These are phyloP conservation scores for Sinonovacula constricta DNA, from an alignment of 1,140 invertebrate genomes.

Conservation along the genomic window DNA sequence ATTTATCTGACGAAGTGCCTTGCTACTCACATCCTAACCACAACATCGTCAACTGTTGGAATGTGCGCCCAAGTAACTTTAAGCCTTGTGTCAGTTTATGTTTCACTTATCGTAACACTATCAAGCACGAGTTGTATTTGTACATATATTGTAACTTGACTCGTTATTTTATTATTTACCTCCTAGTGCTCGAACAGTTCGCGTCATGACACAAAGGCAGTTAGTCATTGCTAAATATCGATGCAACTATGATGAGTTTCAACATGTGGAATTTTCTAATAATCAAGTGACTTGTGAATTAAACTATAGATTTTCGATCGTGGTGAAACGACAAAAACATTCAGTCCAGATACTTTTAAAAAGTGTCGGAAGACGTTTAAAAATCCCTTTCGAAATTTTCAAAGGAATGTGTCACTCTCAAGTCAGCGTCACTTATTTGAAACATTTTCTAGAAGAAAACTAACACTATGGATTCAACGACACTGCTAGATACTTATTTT, in stretches of 20 bases:
- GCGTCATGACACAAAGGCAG: slow-evolving; percentile 24
- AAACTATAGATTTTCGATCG: slow-evolving; percentile 28
- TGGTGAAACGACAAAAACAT: slow-evolving; percentile 24
- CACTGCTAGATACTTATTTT: not conserved
- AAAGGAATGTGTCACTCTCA: slow-evolving; percentile 14
- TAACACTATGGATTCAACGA: not conserved
- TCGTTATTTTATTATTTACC: no score
- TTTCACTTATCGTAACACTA: no score
- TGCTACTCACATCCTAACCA: slow-evolving; percentile 11
- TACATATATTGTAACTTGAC: no score
- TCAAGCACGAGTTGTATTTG: no score
- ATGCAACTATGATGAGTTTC: slow-evolving; percentile 7
- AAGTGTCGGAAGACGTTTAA: slow-evolving; percentile 6
- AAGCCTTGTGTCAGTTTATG: no score
- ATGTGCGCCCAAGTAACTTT: slow-evolving; percentile 1
- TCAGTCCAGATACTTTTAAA: slow-evolving; percentile 14
- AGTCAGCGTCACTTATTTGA: slow-evolving; percentile 9
- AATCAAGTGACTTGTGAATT: slow-evolving; percentile 16
- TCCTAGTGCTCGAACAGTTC: no score
- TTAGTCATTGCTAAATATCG: slow-evolving; percentile 20
- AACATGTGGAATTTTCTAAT: slow-evolving; percentile 9
- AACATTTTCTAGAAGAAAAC: slow-evolving; percentile 20
- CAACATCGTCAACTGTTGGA: not conserved
- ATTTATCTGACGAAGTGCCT: not conserved
- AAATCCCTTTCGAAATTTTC: slow-evolving; percentile 15